A percentile compares a stretch with the other conserved stretches of the same genome.
These are phyloP conservation scores for Ladona fulva DNA, from an alignment of 1,140 invertebrate species.

Conservation along the genomic window DNA sequence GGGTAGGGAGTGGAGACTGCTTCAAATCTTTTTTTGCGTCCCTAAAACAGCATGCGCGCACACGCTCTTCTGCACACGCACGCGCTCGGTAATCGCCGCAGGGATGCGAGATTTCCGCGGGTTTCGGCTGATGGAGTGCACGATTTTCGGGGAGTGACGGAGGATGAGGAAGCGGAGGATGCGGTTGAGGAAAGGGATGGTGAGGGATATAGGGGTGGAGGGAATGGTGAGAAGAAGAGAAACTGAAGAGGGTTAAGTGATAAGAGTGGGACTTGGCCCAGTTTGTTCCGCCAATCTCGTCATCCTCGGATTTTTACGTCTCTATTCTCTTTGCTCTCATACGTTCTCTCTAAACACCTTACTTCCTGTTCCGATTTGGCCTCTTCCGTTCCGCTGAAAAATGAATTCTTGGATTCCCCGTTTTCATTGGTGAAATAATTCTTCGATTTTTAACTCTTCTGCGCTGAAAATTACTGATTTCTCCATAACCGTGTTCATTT, in stretches of 20 bases:
- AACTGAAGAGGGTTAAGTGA: background rate
- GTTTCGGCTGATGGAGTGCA: background rate
- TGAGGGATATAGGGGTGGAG: background rate
- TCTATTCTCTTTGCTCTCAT: background rate
- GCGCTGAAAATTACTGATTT: no score
- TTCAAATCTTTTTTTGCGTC: no score
- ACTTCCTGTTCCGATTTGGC: no score
- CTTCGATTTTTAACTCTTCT: no score
- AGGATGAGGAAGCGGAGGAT: background rate
- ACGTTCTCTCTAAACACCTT: no score
- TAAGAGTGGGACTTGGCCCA: background rate
- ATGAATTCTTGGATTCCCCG: no score
- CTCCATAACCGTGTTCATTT: no score
- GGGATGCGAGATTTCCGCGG: background rate
- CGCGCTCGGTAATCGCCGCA: background rate
- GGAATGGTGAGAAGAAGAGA: background rate
- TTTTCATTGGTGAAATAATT: no score
- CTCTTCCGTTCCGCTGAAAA: no score
- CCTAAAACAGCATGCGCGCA: no score
- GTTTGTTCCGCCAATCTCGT: background rate
- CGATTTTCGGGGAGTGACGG: background rate
- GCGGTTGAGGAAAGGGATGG: background rate
- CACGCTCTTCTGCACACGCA: no score
- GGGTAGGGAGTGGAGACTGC: background rate
- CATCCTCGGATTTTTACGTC: background rate